Evolutionary conservation across 2,888 invertebrate genomes (phyloP), one percentile per base, ranked within the genome.

Genomic region (Drosophila eohydei): DNA sequence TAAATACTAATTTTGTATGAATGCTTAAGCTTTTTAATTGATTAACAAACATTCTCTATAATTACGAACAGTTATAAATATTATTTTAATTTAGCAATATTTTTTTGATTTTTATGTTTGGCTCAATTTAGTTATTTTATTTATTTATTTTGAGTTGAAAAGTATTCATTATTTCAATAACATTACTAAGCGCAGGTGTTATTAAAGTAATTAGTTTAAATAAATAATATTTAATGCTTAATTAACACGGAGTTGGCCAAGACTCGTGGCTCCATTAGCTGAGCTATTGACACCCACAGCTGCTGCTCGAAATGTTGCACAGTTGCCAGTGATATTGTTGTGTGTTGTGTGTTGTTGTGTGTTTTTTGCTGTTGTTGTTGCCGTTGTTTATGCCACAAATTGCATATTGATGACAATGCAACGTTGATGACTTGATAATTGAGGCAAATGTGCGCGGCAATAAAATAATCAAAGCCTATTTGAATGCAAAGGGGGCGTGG

Each of bases 381-480:
- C 5, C 32, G 48, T 50, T 50, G 48, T 50, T 65, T 21, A 48
- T n/a, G n/a, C 12, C 70, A 87, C 78, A 89, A 84, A 84, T 87
- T 89, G 87, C 81, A 78, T 74, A 78, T 89, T 83, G 78, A 89
- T 87, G 91, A 88, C 80, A 83, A 76, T 80, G 81, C 87, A 78
- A 74, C 75, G 87, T 88, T 90, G 89, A 89, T 90, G 87, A 89
- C 87, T 87, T 81, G 91, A 90, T 89, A 89, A 89, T 89, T 90
- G 83, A 80, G 72, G 77, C 82, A 84, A 87, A 89, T 90, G 81
- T 82, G 78, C 82, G 77, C 50, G 62, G 78, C 88, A 78, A 86
- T 87, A 87, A 87, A 87, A 87, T 89, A 88, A 86, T 90, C 86
- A 86, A 88, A 86, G 77, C 77, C 88, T 59, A 82, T 86, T 83